A percentile compares a stretch with the other conserved stretches of the same genome.
Conservation (phyloP, 2,797 vertebrate genomes). For the Sebastiscus tertius region DNA sequence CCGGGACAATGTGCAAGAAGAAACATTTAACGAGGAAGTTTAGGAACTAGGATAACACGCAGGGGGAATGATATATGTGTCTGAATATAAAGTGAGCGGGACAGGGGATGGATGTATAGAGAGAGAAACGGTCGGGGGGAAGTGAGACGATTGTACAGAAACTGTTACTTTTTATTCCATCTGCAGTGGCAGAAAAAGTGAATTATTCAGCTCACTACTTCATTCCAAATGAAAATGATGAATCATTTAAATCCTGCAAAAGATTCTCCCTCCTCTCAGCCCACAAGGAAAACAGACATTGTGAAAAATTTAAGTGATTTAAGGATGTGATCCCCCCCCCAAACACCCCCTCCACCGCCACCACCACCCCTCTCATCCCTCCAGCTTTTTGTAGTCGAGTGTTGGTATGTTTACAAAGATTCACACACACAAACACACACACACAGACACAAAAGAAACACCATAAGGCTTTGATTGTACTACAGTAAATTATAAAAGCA, state of each 20-base stretch:
- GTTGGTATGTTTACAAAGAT: slow-evolving; percentile 73
- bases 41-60: slow-evolving; percentile 31
- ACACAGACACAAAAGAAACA: slow-evolving; percentile 42
- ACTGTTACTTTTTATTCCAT: slow-evolving; percentile 74
- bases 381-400: slow-evolving; percentile 59
- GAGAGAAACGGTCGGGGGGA: slow-evolving; percentile 10
- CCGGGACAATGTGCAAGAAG: slow-evolving; percentile 48
- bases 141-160: slow-evolving; percentile 76
- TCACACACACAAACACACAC: slow-evolving; percentile 33
- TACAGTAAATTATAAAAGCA: slow-evolving; percentile 56
- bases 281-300: slow-evolving; percentile 70
- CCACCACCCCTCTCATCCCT: not conserved
- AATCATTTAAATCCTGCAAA: slow-evolving; percentile 80
- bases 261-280: slow-evolving; percentile 65
- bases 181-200: slow-evolving; percentile 71
- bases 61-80: slow-evolving; percentile 28
- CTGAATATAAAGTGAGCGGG: slow-evolving; percentile 32
- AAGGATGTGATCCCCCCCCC: slow-evolving; percentile 43
- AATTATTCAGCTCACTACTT: slow-evolving; percentile 80
- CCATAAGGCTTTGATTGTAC: slow-evolving; percentile 76
- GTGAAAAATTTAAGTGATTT: slow-evolving; percentile 69
- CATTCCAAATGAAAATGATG: slow-evolving; percentile 80
- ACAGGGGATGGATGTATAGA: slow-evolving; percentile 38
- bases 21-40: slow-evolving; percentile 44
- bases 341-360: not conserved